A percentile compares a stretch with the other conserved stretches of the same genome.
Conservation (phyloP, 2,888 invertebrate genomes). For the Calliopum simillimum region DNA sequence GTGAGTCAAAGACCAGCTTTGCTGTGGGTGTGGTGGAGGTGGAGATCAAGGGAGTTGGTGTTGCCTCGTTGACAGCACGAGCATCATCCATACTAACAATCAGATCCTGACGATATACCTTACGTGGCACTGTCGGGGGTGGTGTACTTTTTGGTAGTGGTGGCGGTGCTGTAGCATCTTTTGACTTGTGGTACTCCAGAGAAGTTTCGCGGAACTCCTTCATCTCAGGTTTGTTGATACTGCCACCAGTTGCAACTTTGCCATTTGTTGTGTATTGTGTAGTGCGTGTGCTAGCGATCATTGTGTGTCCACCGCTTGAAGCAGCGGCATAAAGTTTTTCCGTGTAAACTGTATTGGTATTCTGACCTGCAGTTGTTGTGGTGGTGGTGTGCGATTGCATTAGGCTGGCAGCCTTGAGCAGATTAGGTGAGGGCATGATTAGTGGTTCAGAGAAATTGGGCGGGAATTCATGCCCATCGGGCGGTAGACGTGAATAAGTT, state of each 20-base stretch:
- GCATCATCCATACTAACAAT: slow-evolving; percentile 64
- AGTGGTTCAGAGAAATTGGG: slow-evolving; percentile 67
- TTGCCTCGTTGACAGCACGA: slow-evolving; percentile 40
- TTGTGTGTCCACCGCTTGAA: slow-evolving; percentile 42
- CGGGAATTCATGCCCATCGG: slow-evolving; percentile 68
- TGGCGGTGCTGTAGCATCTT: slow-evolving; percentile 51
- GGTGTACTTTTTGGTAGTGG: slow-evolving; percentile 66
- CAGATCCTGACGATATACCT: slow-evolving; percentile 65
- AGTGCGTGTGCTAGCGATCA: slow-evolving; percentile 52
- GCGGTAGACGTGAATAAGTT: slow-evolving; percentile 67
- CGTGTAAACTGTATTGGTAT: slow-evolving; percentile 50
- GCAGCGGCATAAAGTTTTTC: slow-evolving; percentile 50
- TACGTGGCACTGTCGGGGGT: slow-evolving; percentile 65
- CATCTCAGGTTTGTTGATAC: slow-evolving; percentile 43
- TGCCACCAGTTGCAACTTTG: slow-evolving; percentile 42
- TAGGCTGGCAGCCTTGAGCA: slow-evolving; percentile 52
- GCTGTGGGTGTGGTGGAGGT: slow-evolving; percentile 41
- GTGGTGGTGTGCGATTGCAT: slow-evolving; percentile 52
- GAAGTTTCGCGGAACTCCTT: slow-evolving; percentile 38
- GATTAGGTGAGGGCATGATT: slow-evolving; percentile 60
- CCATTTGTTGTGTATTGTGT: slow-evolving; percentile 44
- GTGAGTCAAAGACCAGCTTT: slow-evolving; percentile 51
- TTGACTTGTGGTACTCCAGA: slow-evolving; percentile 42
- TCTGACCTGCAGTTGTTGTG: slow-evolving; percentile 48
- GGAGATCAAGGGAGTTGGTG: background rate